A percentile compares a stretch with the other conserved stretches of the same genome.
Conservation (phyloP, 2,888 invertebrate genomes). For the Megamerina dolium region DNA sequence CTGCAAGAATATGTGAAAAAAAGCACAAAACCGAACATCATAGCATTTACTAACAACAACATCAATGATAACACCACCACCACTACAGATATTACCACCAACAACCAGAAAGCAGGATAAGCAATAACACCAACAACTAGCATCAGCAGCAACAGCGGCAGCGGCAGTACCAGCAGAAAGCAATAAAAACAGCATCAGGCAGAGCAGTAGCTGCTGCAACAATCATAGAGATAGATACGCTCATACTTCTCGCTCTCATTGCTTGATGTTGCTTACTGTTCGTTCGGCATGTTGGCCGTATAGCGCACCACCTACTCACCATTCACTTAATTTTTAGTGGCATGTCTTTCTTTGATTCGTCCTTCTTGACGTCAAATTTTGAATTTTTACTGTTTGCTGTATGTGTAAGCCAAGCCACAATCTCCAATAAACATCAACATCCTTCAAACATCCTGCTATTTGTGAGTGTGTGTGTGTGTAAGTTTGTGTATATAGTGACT, state of each 20-base stretch:
- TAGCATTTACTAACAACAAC: too few species aligned
- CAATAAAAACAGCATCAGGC: too few species aligned
- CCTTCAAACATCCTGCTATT: too few species aligned
- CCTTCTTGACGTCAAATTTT: slow-evolving; percentile 41
- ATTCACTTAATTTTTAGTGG: too few species aligned
- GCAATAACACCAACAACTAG: slow-evolving; percentile 12
- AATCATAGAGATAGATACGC: too few species aligned
- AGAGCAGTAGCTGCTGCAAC: too few species aligned
- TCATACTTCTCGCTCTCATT: background rate
- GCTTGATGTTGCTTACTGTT: too few species aligned
- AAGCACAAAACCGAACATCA: too few species aligned
- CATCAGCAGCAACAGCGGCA: background rate
- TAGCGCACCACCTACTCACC: too few species aligned
- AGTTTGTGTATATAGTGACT: too few species aligned
- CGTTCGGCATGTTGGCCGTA: too few species aligned
- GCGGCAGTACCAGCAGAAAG: slow-evolving; percentile 1
- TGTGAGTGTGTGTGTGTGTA: slow-evolving; percentile 2
- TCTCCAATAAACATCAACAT: slow-evolving; percentile 44
- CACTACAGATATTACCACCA: slow-evolving; percentile 24
- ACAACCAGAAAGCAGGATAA: slow-evolving; percentile 20
- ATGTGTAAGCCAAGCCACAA: slow-evolving; percentile 43
- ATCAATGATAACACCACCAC: slow-evolving; percentile 23
- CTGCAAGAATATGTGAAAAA: too few species aligned
- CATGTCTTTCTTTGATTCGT: slow-evolving; percentile 46
- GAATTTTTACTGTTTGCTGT: slow-evolving; percentile 35